These are phyloP conservation scores for Eurytoma adleriae DNA, from an alignment of 2,888 invertebrate genomes.

Conservation along the genomic window DNA sequence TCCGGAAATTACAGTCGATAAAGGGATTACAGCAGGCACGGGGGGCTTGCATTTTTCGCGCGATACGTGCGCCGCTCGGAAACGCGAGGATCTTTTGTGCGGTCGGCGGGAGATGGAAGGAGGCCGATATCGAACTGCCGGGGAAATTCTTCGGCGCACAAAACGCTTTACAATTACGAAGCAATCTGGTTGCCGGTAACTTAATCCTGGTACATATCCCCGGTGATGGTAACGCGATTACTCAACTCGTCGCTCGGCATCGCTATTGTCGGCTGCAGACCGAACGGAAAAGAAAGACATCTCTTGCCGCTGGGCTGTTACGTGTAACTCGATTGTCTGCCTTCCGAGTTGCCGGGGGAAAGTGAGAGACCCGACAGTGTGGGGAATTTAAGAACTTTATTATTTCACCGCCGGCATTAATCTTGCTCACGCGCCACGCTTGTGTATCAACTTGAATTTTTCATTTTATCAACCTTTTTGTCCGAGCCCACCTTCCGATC, in stretches of 20 bases:
- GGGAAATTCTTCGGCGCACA: slow-evolving; percentile 28
- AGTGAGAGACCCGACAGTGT: no score
- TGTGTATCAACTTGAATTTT: not conserved
- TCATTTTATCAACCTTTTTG: not conserved
- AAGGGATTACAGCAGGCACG: no score
- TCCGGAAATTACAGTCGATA: no score
- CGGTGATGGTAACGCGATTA: slow-evolving; percentile 52
- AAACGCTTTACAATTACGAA: slow-evolving; percentile 61
- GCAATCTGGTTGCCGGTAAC: slow-evolving; percentile 60
- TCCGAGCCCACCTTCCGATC: no score
- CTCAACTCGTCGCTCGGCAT: slow-evolving; percentile 36
- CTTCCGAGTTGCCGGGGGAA: no score
- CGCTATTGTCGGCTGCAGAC: slow-evolving; percentile 28
- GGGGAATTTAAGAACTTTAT: not conserved
- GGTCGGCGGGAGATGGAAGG: slow-evolving; percentile 30
- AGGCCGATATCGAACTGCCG: slow-evolving; percentile 34
- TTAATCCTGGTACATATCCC: slow-evolving; percentile 54
- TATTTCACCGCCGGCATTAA: not conserved
- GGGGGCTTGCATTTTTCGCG: no score
- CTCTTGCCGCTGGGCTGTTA: not conserved
- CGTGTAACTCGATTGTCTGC: slow-evolving; percentile 10
- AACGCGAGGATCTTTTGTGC: not conserved
- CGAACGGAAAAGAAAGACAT: slow-evolving; percentile 39
- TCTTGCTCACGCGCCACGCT: no score
- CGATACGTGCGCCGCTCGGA: no score